Evolutionary conservation across 2,797 vertebrate species (phyloP), one percentile per base, ranked within the genome.

Genomic region (Scolopax bukidnonensis): DNA sequence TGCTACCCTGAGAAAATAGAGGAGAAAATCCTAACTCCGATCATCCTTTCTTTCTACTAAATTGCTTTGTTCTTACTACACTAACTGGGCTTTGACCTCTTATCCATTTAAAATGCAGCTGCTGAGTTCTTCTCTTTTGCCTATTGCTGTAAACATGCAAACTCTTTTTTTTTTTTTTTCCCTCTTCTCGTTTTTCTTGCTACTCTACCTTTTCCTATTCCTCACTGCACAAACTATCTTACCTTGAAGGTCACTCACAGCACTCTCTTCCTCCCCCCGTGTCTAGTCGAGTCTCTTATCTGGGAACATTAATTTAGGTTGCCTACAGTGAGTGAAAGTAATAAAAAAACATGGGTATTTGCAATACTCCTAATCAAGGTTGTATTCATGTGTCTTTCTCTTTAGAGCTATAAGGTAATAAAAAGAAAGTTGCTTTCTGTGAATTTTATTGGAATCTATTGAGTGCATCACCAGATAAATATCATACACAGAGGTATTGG

Each of bases 311-410:
- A 96, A 87, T 83, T 93, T 94, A 95, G 79, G 89, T 67, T 93
- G 60, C 84, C 78, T 95, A 93, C 64, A 83, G 80, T 70, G 60
- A 88, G 21, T 59, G 80, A 77, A 91, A 90, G 43, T 70, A 76
- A 96, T 96, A 92, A 96, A 96, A 98, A 94, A 53, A 93, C 96
- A 91, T 96, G 64, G 28, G 81, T 95, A 68, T 89, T 97, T 95
- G n/a, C 83, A 93, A 32, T 50, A 82, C 19, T 96, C 48, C 56
- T 61, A 95, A 91, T 97, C 53, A 95, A 96, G 83, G 48, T 74
- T 96, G 23, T 65, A 91, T 93, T 96, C 40, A 64, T 67, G 71
- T 71, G 75, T 82, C 63, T 92, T 93, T 86, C 67, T 65, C 67
- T 95, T 93, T 74, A 95, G 47, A 70, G 59, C 67, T 53, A 65